Percentiles rank a stretch among this genome's conserved stretches.
phyloP scores from a whole-genome alignment of 2,888 invertebrate genomes.

The Cryptophagus acutangulus region DNA sequence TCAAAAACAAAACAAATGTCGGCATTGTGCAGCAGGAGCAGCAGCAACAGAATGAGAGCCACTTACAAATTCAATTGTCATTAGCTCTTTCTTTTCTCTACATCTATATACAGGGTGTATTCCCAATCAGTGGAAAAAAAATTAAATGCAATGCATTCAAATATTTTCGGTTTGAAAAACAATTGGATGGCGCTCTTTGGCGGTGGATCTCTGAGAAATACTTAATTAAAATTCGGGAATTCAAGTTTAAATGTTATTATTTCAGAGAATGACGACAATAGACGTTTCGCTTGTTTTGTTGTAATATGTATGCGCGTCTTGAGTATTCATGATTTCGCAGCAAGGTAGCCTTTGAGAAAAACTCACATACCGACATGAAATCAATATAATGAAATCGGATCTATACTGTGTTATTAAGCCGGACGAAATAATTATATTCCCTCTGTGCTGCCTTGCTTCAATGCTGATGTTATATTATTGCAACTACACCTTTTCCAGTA shows the following conservation, averaged over 20 bases:
- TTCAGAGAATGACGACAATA: conserved; percentile 32
- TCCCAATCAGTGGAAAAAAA: too few species aligned
- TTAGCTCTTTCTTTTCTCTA: conserved; percentile 13
- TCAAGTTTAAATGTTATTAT: conserved; percentile 36
- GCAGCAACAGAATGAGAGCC: conserved; percentile 17
- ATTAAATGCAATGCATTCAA: too few species aligned
- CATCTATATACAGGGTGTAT: too few species aligned
- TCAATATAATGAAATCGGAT: conserved; percentile 32
- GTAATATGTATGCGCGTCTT: conserved; percentile 15
- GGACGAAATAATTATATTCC: conserved; percentile 6
- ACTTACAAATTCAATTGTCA: conserved; percentile 23
- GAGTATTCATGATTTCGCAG: conserved; percentile 28
- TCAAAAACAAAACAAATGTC: conserved; percentile 21
- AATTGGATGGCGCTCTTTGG: conserved; percentile 17
- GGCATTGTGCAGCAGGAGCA: too few species aligned
- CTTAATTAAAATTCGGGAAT: conserved; percentile 42
- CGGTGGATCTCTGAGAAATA: conserved; percentile 39
- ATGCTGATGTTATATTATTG: too few species aligned
- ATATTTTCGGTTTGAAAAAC: conserved; percentile 22
- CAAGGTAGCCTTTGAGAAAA: too few species aligned
- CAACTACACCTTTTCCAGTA: too few species aligned
- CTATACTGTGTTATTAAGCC: conserved; percentile 8
- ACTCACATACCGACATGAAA: conserved; percentile 33
- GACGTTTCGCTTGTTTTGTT: too few species aligned
- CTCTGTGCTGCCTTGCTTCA: too few species aligned